Evolutionary conservation across 92 coral and sea anemone species (phyloP).

Genomic region (Porites divaricata): DNA sequence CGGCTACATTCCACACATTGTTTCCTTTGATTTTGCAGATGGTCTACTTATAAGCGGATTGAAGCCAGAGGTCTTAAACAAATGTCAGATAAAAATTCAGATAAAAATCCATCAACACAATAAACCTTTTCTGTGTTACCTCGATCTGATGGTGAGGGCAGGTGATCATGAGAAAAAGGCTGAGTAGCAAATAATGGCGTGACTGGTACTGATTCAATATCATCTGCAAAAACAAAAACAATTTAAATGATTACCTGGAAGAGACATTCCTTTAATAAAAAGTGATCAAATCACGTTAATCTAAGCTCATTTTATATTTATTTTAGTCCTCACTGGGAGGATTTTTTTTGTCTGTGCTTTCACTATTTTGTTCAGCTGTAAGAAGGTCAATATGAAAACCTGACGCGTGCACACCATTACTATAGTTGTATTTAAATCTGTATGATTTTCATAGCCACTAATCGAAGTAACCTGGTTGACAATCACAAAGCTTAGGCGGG

Average conservation of each 20-base stretch:
- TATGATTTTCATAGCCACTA: too few species aligned
- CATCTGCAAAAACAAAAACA: slow-evolving; percentile 19
- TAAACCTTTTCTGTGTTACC: neutral
- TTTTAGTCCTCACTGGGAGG: too few species aligned
- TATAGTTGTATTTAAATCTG: too few species aligned
- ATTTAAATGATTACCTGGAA: neutral
- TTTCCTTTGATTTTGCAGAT: neutral
- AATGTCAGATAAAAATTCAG: neutral
- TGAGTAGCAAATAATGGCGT: slow-evolving; percentile 96
- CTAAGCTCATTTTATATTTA: too few species aligned
- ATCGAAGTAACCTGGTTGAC: too few species aligned
- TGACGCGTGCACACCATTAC: too few species aligned
- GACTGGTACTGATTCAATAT: slow-evolving; percentile 48
- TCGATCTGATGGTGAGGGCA: slow-evolving; percentile 9
- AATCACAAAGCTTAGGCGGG: too few species aligned
- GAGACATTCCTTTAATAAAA: too few species aligned
- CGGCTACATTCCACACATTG: neutral
- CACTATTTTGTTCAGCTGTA: too few species aligned
- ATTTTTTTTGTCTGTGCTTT: too few species aligned
- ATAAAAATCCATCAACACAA: neutral
- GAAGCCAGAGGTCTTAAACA: neutral
- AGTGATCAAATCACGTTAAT: too few species aligned
- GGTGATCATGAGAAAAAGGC: slow-evolving; percentile 52
- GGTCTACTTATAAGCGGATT: neutral
- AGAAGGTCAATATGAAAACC: too few species aligned